Conservation (phyloP, 2,888 invertebrate genomes). For the Volucella inflata region DNA sequence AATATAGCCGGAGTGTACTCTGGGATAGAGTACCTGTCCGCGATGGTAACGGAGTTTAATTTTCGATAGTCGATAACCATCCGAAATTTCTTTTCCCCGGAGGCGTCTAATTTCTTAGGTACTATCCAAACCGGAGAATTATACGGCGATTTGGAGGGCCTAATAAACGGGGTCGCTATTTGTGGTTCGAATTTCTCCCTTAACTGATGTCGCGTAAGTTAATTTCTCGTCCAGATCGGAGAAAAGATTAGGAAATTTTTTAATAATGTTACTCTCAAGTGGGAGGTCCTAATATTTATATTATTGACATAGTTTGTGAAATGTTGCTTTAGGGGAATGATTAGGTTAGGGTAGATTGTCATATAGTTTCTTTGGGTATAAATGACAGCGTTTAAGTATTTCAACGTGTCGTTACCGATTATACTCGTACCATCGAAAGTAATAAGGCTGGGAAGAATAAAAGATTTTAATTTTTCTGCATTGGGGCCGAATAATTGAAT, state of each 20-base stretch:
- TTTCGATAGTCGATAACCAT: conserved; percentile 59
- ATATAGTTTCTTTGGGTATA: conserved; percentile 22
- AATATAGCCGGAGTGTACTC: conserved; percentile 31
- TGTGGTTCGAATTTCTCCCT: conserved; percentile 44
- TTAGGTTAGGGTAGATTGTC: conserved; percentile 22
- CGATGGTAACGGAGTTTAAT: conserved; percentile 47
- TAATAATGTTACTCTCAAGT: conserved; percentile 33
- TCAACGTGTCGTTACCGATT: conserved; percentile 26
- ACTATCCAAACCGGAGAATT: conserved; percentile 36
- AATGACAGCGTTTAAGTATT: conserved; percentile 20
- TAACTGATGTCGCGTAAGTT: conserved; percentile 39
- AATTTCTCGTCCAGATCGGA: conserved; percentile 27
- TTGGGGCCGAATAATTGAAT: conserved; percentile 28
- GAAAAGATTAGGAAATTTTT: conserved; percentile 14
- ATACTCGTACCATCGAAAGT: conserved; percentile 36
- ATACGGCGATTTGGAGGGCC: conserved; percentile 38
- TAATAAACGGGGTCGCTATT: conserved; percentile 40
- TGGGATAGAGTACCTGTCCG: conserved; percentile 60
- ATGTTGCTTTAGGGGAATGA: conserved; percentile 36
- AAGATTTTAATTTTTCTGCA: conserved; percentile 27
- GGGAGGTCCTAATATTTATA: conserved; percentile 36
- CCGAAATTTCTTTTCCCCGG: conserved; percentile 31
- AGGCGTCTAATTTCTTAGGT: conserved; percentile 35
- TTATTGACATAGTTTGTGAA: conserved; percentile 30
- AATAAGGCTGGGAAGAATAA: conserved; percentile 26